Evolutionary conservation across 2,888 invertebrate genomes (phyloP), one percentile per base, ranked within the genome.

Genomic region (Polymixis lichenea): DNA sequence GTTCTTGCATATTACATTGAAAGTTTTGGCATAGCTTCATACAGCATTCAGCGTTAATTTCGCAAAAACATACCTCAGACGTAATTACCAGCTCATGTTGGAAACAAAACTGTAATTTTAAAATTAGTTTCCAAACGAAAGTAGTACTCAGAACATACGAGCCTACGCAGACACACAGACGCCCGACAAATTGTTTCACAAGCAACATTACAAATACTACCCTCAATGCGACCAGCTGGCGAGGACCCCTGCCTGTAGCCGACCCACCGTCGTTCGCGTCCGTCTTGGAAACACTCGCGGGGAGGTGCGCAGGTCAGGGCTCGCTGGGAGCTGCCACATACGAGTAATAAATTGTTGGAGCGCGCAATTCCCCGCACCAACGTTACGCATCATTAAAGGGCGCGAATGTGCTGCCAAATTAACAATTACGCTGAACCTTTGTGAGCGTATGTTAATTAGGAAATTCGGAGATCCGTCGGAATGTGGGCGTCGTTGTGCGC

Each of bases 351-450:
- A 89, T 89, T 85, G 89, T 83, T 82, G 86, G 85, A 80, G 84
- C 80, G 76, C 84, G 90, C 88, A 88, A 86, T 87, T 85, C 88
- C 85, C 87, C 79, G 83, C 80, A 81, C 84, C 90, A 88, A 88
- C 90, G 92, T 89, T 90, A 92, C 94, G 95, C 94, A 91, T 95
- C 95, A 95, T 95, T 95, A 95, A 93, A 91, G 91, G 89, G 91
- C 90, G 89, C 92, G 95, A 94, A 95, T 94, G 94, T 94, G 94
- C 91, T 92, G 92, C 94, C 95, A 95, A 95, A 95, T 95, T 95
- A 95, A 95, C 95, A 95, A 95, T 95, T 95, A 95, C 92, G 90
- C 89, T 89, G 90, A 91, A 90, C 92, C 93, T 92, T 91, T 89
- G 91, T 90, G 92, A 93, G 91, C 93, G 91, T 93, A 93, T 93